A percentile compares a stretch with the other conserved stretches of the same genome.
phyloP scores from a whole-genome alignment of 2,113 vertebrate species.

The Tragelaphus imberbis region DNA sequence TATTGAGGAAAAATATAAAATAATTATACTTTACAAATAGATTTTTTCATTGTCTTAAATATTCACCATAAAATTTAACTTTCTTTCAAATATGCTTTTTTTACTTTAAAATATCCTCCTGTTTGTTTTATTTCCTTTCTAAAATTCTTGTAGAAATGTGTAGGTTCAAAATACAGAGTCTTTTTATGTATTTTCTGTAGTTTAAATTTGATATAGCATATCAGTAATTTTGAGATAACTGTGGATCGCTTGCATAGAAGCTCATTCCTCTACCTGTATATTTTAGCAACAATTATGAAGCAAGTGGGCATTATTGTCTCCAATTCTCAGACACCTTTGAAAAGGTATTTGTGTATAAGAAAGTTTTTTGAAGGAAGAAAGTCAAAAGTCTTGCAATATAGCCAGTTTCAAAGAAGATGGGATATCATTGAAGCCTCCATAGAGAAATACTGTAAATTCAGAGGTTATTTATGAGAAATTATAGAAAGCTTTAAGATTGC shows the following conservation, averaged over 20 bases:
- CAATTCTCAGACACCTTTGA: background rate
- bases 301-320: background rate
- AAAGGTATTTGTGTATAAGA: background rate
- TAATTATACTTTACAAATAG: background rate
- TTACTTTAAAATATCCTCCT: background rate
- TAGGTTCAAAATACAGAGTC: background rate
- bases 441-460: background rate
- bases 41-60: background rate
- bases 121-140: background rate
- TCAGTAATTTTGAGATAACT: background rate
- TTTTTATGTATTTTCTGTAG: background rate
- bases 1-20: background rate
- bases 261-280: background rate
- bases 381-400: background rate
- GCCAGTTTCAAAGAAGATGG: background rate
- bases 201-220: background rate
- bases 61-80: background rate
- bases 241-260: background rate
- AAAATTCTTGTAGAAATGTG: background rate
- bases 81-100: background rate
- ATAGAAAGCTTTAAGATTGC: conserved; percentile 10
- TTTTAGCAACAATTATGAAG: background rate
- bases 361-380: background rate
- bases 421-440: background rate
- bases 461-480: conserved; percentile 35